These are phyloP conservation scores for Dicaeum eximium DNA, from an alignment of 2,113 vertebrate species.

Conservation along the genomic window DNA sequence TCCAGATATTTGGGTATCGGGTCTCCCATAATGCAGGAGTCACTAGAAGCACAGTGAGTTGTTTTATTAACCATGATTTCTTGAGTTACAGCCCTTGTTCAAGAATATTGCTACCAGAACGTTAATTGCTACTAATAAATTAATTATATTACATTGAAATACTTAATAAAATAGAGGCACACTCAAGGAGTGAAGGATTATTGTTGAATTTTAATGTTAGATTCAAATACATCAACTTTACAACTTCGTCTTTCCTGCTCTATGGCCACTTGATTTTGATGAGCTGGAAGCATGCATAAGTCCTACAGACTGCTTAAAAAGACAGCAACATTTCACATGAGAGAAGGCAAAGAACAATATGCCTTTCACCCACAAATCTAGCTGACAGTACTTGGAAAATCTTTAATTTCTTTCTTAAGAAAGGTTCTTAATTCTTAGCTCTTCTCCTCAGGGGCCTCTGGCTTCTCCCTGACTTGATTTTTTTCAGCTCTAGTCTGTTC, in stretches of 20 bases:
- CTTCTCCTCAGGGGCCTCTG: neutral
- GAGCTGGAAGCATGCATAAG: slow-evolving; percentile 26
- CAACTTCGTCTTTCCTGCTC: slow-evolving; percentile 21
- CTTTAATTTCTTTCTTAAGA: slow-evolving; percentile 45
- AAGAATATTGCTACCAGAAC: slow-evolving; percentile 8
- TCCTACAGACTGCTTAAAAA: slow-evolving; percentile 45
- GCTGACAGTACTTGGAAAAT: slow-evolving; percentile 25
- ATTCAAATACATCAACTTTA: slow-evolving; percentile 55
- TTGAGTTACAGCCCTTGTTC: slow-evolving; percentile 11
- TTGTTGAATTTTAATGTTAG: slow-evolving; percentile 58
- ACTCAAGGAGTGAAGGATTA: slow-evolving; percentile 27
- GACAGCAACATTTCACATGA: slow-evolving; percentile 22
- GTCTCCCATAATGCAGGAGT: neutral
- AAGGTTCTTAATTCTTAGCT: slow-evolving; percentile 45
- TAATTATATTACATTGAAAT: slow-evolving; percentile 52
- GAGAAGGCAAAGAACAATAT: slow-evolving; percentile 44
- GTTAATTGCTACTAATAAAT: slow-evolving; percentile 55
- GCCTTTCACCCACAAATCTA: slow-evolving; percentile 53
- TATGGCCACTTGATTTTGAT: slow-evolving; percentile 65
- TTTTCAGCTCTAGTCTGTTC: slow-evolving; percentile 10
- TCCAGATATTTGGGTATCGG: neutral
- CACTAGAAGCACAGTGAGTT: neutral
- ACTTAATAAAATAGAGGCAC: slow-evolving; percentile 38
- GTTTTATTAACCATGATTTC: slow-evolving; percentile 3
- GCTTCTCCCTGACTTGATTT: neutral